A percentile compares a stretch with the other conserved stretches of the same genome.
phyloP scores from a whole-genome alignment of 2,113 vertebrate genomes.

The Ibidorhyncha struthersii region DNA sequence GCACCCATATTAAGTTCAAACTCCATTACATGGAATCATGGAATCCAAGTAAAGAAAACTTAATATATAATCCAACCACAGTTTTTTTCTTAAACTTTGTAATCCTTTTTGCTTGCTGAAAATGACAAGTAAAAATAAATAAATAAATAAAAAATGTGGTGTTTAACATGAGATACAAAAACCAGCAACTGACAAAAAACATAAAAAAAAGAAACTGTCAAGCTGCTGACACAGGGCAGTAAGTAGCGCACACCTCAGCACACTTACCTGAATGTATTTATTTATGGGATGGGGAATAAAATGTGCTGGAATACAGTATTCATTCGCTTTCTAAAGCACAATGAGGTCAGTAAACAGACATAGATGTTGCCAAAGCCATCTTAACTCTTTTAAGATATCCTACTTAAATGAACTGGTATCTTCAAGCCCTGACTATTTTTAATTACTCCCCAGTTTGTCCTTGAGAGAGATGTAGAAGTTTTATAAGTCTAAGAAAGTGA shows the following conservation, averaged over 20 bases:
- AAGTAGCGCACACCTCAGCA: not conserved
- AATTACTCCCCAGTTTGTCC: not conserved
- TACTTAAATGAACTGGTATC: not conserved
- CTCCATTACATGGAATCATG: not conserved
- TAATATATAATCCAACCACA: not conserved
- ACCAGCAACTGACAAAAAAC: not conserved
- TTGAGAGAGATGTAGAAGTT: not conserved
- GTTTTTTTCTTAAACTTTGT: not conserved
- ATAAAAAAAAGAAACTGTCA: not conserved
- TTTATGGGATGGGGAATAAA: not conserved
- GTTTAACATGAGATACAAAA: not conserved
- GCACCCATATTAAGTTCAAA: not conserved
- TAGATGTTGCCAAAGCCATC: not conserved
- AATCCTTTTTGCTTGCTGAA: not conserved
- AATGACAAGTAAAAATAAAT: not conserved
- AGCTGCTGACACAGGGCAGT: not conserved
- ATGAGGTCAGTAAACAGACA: not conserved
- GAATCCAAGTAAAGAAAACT: not conserved
- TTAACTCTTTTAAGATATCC: not conserved
- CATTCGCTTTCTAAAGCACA: not conserved
- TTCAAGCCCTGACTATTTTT: not conserved
- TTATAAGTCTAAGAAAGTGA: not conserved
- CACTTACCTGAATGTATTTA: not conserved
- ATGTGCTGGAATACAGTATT: slow-evolving; percentile 38
- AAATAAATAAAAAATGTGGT: not conserved